These are phyloP conservation scores for Phytoseiulus persimilis DNA, from an alignment of 2,888 invertebrate species.

Conservation along the genomic window DNA sequence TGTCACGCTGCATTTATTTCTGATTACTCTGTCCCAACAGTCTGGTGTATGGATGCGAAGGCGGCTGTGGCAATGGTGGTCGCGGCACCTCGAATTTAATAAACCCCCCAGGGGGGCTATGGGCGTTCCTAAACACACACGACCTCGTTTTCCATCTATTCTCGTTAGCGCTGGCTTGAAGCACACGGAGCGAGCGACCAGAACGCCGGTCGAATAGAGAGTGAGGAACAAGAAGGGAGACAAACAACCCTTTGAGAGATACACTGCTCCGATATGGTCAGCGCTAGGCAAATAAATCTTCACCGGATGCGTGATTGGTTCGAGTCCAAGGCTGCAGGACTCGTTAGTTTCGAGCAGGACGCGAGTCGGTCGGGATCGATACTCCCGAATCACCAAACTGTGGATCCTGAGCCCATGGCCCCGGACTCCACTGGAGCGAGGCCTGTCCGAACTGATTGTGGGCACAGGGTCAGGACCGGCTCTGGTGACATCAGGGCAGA, in stretches of 20 bases:
- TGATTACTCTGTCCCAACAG: neutral
- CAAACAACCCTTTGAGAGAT: neutral
- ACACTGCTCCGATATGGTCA: neutral
- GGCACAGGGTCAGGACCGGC: too few species aligned
- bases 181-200: neutral
- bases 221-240: neutral
- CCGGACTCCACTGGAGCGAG: too few species aligned
- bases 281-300: neutral
- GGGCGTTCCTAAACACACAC: conserved; percentile 5
- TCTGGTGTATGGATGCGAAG: neutral
- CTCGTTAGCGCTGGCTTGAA: neutral
- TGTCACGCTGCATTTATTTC: conserved; percentile 5
- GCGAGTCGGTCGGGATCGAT: neutral
- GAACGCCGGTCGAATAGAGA: neutral
- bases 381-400: neutral
- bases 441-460: too few species aligned
- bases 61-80: neutral
- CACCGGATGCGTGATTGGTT: neutral
- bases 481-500: too few species aligned
- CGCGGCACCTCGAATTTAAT: neutral
- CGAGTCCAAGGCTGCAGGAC: neutral
- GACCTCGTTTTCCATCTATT: conserved; percentile 5
- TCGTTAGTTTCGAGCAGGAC: neutral
- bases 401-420: neutral
- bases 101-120: neutral